Percentiles rank a stretch among this genome's conserved stretches.
These are phyloP conservation scores for Elachura formosa DNA, from an alignment of 2,113 vertebrate species.

Conservation along the genomic window DNA sequence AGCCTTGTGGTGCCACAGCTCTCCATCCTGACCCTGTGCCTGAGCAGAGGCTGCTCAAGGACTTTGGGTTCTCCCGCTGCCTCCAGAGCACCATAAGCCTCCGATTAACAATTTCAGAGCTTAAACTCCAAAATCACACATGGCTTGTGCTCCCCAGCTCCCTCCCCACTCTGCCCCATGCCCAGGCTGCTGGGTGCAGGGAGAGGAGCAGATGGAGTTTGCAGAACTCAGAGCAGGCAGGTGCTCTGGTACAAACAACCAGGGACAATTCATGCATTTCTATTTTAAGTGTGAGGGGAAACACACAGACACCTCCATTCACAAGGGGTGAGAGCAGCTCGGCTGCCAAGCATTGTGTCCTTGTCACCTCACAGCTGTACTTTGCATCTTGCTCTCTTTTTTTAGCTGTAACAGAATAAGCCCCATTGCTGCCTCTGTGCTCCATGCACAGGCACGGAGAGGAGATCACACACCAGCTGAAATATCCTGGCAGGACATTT, in stretches of 20 bases:
- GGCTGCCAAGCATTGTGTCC: slow-evolving; percentile 18
- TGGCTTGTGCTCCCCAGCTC: background rate
- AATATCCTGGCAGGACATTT: background rate
- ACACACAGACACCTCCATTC: slow-evolving; percentile 9
- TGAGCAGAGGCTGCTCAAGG: background rate
- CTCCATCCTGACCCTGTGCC: background rate
- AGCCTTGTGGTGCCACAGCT: background rate
- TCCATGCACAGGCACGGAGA: background rate
- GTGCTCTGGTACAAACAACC: background rate
- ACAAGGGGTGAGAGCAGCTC: background rate
- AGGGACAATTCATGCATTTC: background rate
- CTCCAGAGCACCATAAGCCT: background rate
- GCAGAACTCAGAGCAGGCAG: background rate
- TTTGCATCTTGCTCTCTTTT: background rate
- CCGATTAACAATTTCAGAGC: rapidly evolving
- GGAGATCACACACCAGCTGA: background rate
- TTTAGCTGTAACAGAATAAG: background rate
- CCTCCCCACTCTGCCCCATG: rapidly evolving
- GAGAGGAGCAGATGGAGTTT: background rate
- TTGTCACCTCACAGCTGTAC: background rate
- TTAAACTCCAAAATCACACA: background rate
- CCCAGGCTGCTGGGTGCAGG: background rate
- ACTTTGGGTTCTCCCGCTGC: background rate
- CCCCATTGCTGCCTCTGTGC: background rate
- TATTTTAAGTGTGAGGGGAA: slow-evolving; percentile 35